These are phyloP conservation scores for Trichomycterus rosablanca DNA, from an alignment of 2,113 vertebrate species.

Conservation along the genomic window DNA sequence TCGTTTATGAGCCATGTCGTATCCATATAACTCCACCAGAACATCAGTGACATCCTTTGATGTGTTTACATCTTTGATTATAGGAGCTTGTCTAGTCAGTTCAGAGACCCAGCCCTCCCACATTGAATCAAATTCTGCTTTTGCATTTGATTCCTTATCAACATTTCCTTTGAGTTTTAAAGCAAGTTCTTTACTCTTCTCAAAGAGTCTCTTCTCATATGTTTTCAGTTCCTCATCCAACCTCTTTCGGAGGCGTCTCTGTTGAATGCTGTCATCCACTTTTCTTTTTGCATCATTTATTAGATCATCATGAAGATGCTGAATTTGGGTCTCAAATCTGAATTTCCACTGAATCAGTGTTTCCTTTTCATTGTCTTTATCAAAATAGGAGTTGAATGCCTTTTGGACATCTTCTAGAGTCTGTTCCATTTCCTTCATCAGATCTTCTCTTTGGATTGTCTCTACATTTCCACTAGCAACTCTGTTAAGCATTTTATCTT, in stretches of 20 bases:
- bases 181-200: too few relatives aligned
- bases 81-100: background rate
- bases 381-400: conserved; percentile 12
- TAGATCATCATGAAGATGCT: too few relatives aligned
- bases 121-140: too few relatives aligned
- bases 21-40: conserved; percentile 37
- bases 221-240: conserved; percentile 36
- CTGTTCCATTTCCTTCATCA: background rate
- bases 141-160: too few relatives aligned
- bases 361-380: conserved; percentile 10
- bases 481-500: too few relatives aligned
- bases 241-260: conserved; percentile 39
- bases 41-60: conserved; percentile 43
- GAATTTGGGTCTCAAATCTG: conserved; percentile 17
- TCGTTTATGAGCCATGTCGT: background rate
- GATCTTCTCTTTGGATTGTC: background rate
- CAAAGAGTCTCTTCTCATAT: too few relatives aligned
- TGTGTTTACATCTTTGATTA: background rate
- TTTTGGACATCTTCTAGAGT: too few relatives aligned
- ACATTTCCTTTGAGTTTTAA: too few relatives aligned
- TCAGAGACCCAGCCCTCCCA: conserved; percentile 41
- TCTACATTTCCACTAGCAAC: background rate
- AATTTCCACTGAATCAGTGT: conserved; percentile 23
- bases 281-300: too few relatives aligned
- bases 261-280: conserved; percentile 5